Conservation (phyloP, 2,797 vertebrate species). For the Enteromius unitaeniatus region DNA sequence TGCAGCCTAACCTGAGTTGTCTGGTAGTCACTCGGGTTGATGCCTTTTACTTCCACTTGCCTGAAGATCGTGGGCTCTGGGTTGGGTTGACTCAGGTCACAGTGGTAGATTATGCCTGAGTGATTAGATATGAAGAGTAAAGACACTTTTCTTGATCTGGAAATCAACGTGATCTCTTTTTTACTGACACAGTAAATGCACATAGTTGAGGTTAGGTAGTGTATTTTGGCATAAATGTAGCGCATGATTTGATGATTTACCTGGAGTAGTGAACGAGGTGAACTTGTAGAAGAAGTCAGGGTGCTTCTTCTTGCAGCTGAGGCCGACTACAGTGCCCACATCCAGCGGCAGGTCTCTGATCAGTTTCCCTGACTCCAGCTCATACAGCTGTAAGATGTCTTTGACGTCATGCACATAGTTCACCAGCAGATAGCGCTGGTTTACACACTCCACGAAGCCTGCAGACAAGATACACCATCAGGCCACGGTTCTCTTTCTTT, state of each 20-base stretch:
- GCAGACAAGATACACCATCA: neutral
- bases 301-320: slow-evolving; percentile 82
- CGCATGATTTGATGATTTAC: slow-evolving; percentile 45
- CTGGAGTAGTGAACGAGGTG: slow-evolving; percentile 80
- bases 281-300: slow-evolving; percentile 82
- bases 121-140: neutral
- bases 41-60: slow-evolving; percentile 78
- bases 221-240: neutral
- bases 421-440: slow-evolving; percentile 78
- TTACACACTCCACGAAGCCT: slow-evolving; percentile 78
- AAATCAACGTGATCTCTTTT: neutral
- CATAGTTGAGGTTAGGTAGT: neutral
- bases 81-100: slow-evolving; percentile 69
- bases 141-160: neutral
- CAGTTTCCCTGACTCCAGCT: slow-evolving; percentile 67
- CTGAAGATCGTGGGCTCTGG: slow-evolving; percentile 77
- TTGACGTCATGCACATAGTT: slow-evolving; percentile 81
- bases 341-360: slow-evolving; percentile 75
- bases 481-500: neutral
- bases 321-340: slow-evolving; percentile 74
- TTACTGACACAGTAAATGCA: neutral
- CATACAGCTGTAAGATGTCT: slow-evolving; percentile 76
- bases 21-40: slow-evolving; percentile 74
- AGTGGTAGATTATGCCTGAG: slow-evolving; percentile 81
- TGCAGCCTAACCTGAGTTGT: slow-evolving; percentile 73